Percentiles rank a stretch among this genome's conserved stretches.
phyloP scores from a whole-genome alignment of 2,113 vertebrate species.

The Phoxinus phoxinus region DNA sequence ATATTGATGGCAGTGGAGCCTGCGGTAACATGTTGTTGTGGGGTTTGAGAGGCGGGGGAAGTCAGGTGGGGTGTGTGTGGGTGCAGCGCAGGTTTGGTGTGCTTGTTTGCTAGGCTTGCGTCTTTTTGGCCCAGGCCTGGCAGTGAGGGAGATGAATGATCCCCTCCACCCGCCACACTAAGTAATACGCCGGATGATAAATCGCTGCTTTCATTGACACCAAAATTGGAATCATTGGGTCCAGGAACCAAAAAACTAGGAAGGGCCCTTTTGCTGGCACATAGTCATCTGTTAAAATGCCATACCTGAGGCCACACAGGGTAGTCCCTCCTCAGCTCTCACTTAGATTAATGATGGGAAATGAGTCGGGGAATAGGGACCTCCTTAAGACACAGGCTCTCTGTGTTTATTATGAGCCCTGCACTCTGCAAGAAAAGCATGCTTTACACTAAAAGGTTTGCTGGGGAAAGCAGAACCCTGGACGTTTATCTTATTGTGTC shows the following conservation, averaged over 20 bases:
- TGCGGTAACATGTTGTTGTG: constrained; percentile 20
- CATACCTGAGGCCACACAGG: constrained; percentile 64
- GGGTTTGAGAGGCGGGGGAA: not conserved
- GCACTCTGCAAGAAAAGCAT: not conserved
- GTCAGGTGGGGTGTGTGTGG: constrained; percentile 18
- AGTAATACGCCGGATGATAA: constrained; percentile 73
- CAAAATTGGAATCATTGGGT: constrained; percentile 74
- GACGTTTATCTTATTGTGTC: constrained; percentile 27
- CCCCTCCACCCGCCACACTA: constrained; percentile 75
- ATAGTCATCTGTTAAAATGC: constrained; percentile 74
- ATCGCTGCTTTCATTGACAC: constrained; percentile 72
- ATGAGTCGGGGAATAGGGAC: constrained; percentile 63
- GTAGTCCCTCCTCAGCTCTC: constrained; percentile 67
- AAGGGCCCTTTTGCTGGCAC: constrained; percentile 61
- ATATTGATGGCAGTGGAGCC: constrained; percentile 8
- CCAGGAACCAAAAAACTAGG: constrained; percentile 64
- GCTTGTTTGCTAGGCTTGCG: constrained; percentile 51
- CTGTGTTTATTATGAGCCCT: constrained; percentile 41
- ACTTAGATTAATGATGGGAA: constrained; percentile 70
- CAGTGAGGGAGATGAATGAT: constrained; percentile 74
- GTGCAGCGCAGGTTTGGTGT: constrained; percentile 24
- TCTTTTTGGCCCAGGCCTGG: constrained; percentile 71
- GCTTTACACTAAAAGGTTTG: constrained; percentile 25
- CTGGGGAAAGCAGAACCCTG: not conserved
- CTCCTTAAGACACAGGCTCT: constrained; percentile 53